Base-by-base conservation (phyloP, 2,888 invertebrate species). In the Acleris cristana region DNA sequence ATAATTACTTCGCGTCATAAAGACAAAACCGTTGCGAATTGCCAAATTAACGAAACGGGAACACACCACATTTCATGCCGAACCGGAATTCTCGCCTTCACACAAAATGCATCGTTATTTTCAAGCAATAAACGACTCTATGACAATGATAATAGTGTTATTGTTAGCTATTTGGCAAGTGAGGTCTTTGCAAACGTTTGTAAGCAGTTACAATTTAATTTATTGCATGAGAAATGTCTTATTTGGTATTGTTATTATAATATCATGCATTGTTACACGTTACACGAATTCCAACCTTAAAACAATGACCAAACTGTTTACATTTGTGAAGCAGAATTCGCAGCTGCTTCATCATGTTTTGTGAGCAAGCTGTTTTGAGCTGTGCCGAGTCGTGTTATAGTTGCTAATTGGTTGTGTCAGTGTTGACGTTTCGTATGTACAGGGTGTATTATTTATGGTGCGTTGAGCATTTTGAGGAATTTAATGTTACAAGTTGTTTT, bases 171-270 rank as follows among this genome's bases (percentile, higher is more conserved):
- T 66, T 66, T 66, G 66, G 66, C 61, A 66, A 65, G 61, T 62
- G 66, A 66, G 61, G 66, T 66, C 65, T 60, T 60, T 55, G 55
- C 45, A 21, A 57, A 26, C 61, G 66, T 61, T 66, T 61, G 59
- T 59, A 59, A 54, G 59, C 65, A 59, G 65, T 65, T 59, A 65
- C 66, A 61, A 51, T 62, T 66, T 62, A 66, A 66, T 66, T 66
- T 66, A 66, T 66, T 52, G 61, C 61, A 52, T 52, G 66, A 66
- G 65, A 66, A 66, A 66, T 66, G 61, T 61, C 66, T 66, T 66
- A 66, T 66, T 66, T 66, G 66, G 51, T 57, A 66, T 66, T 66
- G 66, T 66, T 66, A 66, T 66, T 66, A 56, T 66, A 66, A 66
- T 66, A 59, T 57, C 52, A 30, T 55, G 52, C 61, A 56, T 26